Evolutionary conservation across 2,888 invertebrate genomes (phyloP).

Genomic region (Gortyna flavago): DNA sequence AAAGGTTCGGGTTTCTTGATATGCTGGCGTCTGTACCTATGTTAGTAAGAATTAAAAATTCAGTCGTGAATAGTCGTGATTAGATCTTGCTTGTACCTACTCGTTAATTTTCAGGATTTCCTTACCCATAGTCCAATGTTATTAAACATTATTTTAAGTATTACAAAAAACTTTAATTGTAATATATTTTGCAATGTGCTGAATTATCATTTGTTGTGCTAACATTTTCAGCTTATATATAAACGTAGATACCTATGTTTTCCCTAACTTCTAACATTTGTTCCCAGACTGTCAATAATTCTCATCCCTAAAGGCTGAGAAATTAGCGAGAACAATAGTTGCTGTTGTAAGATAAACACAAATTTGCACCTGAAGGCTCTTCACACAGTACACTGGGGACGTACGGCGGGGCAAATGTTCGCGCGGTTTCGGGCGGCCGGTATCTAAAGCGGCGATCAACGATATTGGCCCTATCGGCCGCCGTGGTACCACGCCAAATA

Average conservation of each 20-base stretch:
- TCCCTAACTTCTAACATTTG: neutral
- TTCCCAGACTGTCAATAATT: slow-evolving; percentile 5
- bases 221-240: neutral
- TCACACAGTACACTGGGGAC: slow-evolving; percentile 14
- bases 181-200: neutral
- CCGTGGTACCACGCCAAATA: slow-evolving; percentile 16
- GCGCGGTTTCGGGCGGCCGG: slow-evolving; percentile 1
- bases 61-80: slow-evolving; percentile 9
- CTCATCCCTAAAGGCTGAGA: neutral
- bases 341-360: slow-evolving; percentile 19
- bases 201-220: neutral
- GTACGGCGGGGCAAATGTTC: slow-evolving; percentile 4
- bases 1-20: no score
- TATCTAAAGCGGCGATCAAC: slow-evolving; percentile 42
- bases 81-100: neutral
- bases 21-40: no score
- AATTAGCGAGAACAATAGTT: slow-evolving; percentile 12
- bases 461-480: slow-evolving; percentile 28
- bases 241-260: neutral
- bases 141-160: neutral
- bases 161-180: neutral
- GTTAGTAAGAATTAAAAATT: slow-evolving; percentile 1
- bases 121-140: neutral
- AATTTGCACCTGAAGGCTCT: slow-evolving; percentile 7
- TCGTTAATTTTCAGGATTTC: neutral